Base-by-base conservation (phyloP, 2,797 vertebrate species). In the Ctenochaetus hawaiiensis region DNA sequence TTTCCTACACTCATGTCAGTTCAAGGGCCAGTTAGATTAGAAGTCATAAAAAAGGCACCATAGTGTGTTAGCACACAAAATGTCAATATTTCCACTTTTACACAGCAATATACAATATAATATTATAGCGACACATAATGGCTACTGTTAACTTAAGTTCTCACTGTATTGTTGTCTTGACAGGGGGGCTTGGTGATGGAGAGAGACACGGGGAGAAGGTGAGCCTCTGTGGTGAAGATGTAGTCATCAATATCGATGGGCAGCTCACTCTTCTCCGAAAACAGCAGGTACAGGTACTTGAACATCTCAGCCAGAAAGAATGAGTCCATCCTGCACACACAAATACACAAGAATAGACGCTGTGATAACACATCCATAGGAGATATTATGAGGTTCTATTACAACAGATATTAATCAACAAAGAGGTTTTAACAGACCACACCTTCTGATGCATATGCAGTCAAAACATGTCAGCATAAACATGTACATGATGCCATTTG, bases 231-330 rank as follows among this genome's bases (percentile, higher is more conserved):
- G 82, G 96, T 96, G 80, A 96, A 96, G 84, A 96, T 93, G 90
- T 94, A 96, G 78, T 96, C 91, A 20, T 96, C 96, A 0, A 96
- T 95, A 69, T 96, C 86, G 20, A 96, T 94, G 39, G 94, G 94
- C 53, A 96, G 91, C 69, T 96, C 91, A 47, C 67, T 93, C 89
- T 96, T 96, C 84, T 96, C 96, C 26, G 96, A 93, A 88, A 96
- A 96, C 75, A 96, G 90, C 87, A 96, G 92, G 90, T 96, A 96
- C 78, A 96, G 90, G 84, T 96, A 96, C 82, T 96, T 96, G 80
- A 96, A 96, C 96, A 96, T 96, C 93, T 96, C 96, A 3, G 96
- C 96, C 85, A 96, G 89, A 67, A 96, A 96, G 87, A 96, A 96
- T 0, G 96, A 96, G 87, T 96, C 96, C 96, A 96, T 96, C 90